A percentile compares a stretch with the other conserved stretches of the same genome.
These are phyloP conservation scores for Phyllopteryx taeniolatus DNA, from an alignment of 2,113 vertebrate species.

Conservation along the genomic window DNA sequence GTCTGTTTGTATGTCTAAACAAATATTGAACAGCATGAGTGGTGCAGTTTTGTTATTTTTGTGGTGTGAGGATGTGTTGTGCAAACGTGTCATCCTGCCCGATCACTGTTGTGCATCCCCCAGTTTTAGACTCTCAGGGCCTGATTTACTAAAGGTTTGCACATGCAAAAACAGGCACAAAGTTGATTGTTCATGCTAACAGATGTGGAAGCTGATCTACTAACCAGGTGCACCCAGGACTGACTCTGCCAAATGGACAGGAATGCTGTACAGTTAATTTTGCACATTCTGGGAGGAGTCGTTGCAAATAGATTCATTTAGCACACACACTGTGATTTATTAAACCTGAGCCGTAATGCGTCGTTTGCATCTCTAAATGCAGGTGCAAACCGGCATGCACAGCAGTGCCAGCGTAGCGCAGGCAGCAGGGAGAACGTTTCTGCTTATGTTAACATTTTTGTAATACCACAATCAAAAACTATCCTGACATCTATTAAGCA, in stretches of 20 bases:
- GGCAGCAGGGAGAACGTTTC: neutral
- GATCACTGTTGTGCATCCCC: conserved; percentile 3
- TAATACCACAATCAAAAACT: neutral
- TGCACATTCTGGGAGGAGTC: neutral
- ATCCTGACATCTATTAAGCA: neutral
- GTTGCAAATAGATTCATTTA: neutral
- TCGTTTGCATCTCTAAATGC: too few relatives aligned
- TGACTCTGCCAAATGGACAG: neutral
- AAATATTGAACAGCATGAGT: neutral
- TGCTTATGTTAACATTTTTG: neutral
- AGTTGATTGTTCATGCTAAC: neutral
- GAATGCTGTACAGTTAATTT: neutral
- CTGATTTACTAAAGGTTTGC: neutral
- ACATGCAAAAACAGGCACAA: neutral
- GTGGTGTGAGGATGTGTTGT: neutral
- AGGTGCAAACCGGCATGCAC: neutral
- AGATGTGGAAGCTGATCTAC: neutral
- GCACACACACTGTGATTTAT: neutral
- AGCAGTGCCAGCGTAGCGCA: too few relatives aligned
- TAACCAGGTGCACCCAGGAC: neutral
- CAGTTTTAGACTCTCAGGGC: neutral
- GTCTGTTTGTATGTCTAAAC: neutral
- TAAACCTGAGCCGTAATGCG: neutral
- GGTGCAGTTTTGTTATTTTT: neutral
- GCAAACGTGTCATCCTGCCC: neutral